A percentile compares a stretch with the other conserved stretches of the same genome.
Evolutionary conservation across 2,113 vertebrate species (phyloP).

Genomic region (Tringa solitaria): DNA sequence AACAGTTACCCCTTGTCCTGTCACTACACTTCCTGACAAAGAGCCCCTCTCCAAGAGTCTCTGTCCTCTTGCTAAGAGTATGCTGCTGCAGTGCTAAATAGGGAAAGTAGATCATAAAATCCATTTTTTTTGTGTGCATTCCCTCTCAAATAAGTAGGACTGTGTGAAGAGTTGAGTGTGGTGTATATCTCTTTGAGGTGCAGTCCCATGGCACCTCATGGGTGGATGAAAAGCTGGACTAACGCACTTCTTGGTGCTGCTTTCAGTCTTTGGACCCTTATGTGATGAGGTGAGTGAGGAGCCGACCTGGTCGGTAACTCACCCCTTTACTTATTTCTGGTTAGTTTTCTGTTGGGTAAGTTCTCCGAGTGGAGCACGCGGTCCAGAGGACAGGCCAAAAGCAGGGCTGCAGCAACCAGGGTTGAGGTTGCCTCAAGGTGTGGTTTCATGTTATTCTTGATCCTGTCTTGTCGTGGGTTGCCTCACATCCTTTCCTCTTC

Average conservation of each 20-base stretch:
- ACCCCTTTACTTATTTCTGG: background rate
- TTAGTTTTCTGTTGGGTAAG: background rate
- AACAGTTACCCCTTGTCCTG: too few relatives aligned
- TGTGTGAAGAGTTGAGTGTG: background rate
- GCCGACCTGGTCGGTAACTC: background rate
- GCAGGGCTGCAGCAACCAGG: background rate
- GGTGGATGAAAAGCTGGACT: background rate
- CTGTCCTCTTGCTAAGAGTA: background rate
- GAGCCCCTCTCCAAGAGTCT: too few relatives aligned
- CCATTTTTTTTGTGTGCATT: background rate
- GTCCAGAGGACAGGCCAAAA: background rate
- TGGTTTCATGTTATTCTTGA: constrained; percentile 20
- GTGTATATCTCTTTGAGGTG: background rate
- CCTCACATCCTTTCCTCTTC: constrained; percentile 31
- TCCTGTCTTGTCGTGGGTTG: background rate
- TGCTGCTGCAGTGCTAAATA: background rate
- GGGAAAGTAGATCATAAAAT: background rate
- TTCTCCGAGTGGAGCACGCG: rapidly evolving
- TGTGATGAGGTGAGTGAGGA: background rate
- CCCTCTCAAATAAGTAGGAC: background rate
- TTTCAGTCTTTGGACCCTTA: background rate
- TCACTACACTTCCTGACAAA: too few relatives aligned
- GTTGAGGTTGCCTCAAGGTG: constrained; percentile 10
- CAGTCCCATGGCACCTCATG: background rate
- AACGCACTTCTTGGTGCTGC: background rate